phyloP scores from a whole-genome alignment of 2,888 invertebrate species.

The Tiliacea citrago region DNA sequence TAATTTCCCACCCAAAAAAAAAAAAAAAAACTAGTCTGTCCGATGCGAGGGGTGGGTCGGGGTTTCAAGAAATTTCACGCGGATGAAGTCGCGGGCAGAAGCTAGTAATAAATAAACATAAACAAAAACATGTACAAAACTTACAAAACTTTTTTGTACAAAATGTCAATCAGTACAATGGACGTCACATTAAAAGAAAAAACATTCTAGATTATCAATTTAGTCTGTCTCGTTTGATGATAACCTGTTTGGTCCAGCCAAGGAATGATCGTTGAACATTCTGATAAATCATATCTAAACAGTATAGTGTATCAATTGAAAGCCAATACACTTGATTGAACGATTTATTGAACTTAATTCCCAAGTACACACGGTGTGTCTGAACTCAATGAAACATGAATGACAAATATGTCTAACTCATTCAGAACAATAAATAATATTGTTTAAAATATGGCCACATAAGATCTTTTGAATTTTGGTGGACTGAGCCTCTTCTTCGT shows the following conservation, averaged over 20 bases:
- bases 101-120: too few relatives aligned
- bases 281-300: neutral
- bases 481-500: neutral
- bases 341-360: conserved; percentile 25
- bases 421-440: neutral
- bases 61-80: too few relatives aligned
- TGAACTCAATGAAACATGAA: conserved; percentile 12
- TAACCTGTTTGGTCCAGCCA: conserved; percentile 43
- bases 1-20: too few relatives aligned
- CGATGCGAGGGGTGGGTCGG: too few relatives aligned
- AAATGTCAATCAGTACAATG: neutral
- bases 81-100: too few relatives aligned
- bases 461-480: neutral
- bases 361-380: neutral
- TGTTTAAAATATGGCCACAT: neutral
- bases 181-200: conserved; percentile 14
- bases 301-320: conserved; percentile 33
- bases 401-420: conserved; percentile 11
- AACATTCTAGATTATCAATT: conserved; percentile 38
- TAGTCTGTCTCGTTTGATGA: conserved; percentile 9
- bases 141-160: too few relatives aligned
- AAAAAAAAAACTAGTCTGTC: too few relatives aligned
- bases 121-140: too few relatives aligned
- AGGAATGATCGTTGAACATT: neutral
- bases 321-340: conserved; percentile 32